Evolutionary conservation across 2,888 invertebrate species (phyloP).

Genomic region (Noctua janthe): DNA sequence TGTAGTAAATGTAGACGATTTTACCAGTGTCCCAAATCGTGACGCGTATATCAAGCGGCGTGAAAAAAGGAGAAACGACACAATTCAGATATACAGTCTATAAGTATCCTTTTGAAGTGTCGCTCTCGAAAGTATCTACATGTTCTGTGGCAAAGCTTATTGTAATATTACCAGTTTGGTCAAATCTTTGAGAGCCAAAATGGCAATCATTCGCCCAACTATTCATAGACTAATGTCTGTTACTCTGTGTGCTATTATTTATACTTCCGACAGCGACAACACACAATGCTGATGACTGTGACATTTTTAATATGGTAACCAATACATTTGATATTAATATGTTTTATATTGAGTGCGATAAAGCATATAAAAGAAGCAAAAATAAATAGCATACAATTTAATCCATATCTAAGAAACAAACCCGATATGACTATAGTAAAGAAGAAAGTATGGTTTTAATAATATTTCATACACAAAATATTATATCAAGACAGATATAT

Average conservation of each 20-base stretch:
- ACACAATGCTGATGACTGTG: constrained; percentile 69
- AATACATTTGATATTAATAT: constrained; percentile 63
- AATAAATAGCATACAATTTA: constrained; percentile 76
- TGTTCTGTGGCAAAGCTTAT: constrained; percentile 25
- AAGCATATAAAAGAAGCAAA: constrained; percentile 82
- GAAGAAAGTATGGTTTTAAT: constrained; percentile 63
- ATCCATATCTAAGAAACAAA: constrained; percentile 75
- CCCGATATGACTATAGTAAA: constrained; percentile 73
- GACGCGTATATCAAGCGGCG: constrained; percentile 90
- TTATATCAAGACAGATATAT: constrained; percentile 57
- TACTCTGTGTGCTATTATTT: constrained; percentile 43
- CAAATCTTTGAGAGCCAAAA: constrained; percentile 18
- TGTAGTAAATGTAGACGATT: constrained; percentile 83
- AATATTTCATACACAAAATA: constrained; percentile 64
- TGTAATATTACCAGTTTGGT: constrained; percentile 38
- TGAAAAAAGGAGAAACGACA: constrained; percentile 90
- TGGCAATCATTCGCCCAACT: constrained; percentile 8
- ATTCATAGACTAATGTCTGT: constrained; percentile 1
- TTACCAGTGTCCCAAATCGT: constrained; percentile 90
- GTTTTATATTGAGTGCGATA: constrained; percentile 74
- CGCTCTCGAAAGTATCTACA: constrained; percentile 72
- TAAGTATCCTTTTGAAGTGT: constrained; percentile 74
- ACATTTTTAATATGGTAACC: constrained; percentile 65
- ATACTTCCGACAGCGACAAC: constrained; percentile 73
- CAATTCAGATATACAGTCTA: constrained; percentile 86